A percentile compares a stretch with the other conserved stretches of the same genome.
Conservation (phyloP, 2,797 vertebrate genomes). For the Sebastes hopkinsi region DNA sequence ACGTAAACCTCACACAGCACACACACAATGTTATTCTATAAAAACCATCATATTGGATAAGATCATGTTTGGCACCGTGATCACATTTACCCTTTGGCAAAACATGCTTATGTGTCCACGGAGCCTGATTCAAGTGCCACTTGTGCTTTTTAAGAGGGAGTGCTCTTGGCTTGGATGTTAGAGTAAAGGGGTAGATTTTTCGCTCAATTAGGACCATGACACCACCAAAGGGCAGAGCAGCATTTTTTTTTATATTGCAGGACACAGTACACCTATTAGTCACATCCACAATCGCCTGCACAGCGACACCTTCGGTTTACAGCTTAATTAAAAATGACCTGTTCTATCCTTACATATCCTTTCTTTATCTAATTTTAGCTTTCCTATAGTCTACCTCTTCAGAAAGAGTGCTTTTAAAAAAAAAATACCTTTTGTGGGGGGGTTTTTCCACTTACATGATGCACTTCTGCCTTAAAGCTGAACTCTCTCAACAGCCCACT, state of each 20-base stretch:
- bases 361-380: background rate
- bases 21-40: background rate
- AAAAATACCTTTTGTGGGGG: background rate
- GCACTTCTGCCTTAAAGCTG: conserved; percentile 44
- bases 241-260: background rate
- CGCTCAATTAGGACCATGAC: conserved; percentile 7
- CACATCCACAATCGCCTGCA: background rate
- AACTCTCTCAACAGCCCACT: conserved; percentile 59
- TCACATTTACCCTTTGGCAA: background rate
- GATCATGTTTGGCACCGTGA: background rate
- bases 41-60: background rate
- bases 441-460: conserved; percentile 13
- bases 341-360: background rate
- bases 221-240: background rate
- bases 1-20: conserved; percentile 4
- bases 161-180: background rate
- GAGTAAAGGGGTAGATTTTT: background rate
- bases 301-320: background rate
- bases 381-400: background rate
- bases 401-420: background rate
- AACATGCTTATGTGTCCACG: background rate
- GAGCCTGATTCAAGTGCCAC: background rate
- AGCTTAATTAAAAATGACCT: background rate
- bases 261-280: background rate
- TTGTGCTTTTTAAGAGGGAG: background rate